A percentile compares a stretch with the other conserved stretches of the same genome.
These are phyloP conservation scores for Periophthalmodon schlosseri DNA, from an alignment of 2,113 vertebrate species.

Conservation along the genomic window DNA sequence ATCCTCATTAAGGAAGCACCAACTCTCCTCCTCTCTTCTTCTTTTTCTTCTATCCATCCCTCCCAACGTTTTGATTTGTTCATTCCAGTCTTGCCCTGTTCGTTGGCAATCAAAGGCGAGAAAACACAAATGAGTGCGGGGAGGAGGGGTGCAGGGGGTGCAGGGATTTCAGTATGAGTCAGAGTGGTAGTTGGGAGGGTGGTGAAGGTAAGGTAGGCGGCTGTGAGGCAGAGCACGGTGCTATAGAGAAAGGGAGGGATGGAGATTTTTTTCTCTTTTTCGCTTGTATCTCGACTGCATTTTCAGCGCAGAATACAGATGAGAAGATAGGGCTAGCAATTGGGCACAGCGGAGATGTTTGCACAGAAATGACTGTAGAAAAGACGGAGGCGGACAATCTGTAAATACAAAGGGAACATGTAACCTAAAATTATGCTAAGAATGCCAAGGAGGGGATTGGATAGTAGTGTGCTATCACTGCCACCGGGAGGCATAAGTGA, in stretches of 20 bases:
- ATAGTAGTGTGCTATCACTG: not conserved
- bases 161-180: conserved; percentile 79
- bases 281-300: conserved; percentile 64
- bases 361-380: conserved; percentile 44
- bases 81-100: conserved; percentile 62
- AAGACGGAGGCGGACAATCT: not conserved
- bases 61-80: conserved; percentile 56
- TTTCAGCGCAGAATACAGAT: conserved; percentile 74
- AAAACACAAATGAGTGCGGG: conserved; percentile 76
- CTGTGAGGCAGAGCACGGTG: conserved; percentile 52
- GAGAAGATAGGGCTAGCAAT: conserved; percentile 55
- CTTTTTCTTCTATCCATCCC: conserved; percentile 19
- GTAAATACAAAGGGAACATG: not conserved
- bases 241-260: conserved; percentile 48
- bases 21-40: conserved; percentile 22
- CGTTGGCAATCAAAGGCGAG: conserved; percentile 76
- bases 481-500: not conserved
- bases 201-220: conserved; percentile 67
- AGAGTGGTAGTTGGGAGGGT: conserved; percentile 70
- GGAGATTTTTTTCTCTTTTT: conserved; percentile 41
- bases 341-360: conserved; percentile 43
- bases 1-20: conserved; percentile 68
- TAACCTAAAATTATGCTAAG: not conserved
- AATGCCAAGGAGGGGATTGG: not conserved
- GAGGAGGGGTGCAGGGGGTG: conserved; percentile 46